phyloP scores from a whole-genome alignment of 2,113 vertebrate species.

The Ovibos moschatus region DNA sequence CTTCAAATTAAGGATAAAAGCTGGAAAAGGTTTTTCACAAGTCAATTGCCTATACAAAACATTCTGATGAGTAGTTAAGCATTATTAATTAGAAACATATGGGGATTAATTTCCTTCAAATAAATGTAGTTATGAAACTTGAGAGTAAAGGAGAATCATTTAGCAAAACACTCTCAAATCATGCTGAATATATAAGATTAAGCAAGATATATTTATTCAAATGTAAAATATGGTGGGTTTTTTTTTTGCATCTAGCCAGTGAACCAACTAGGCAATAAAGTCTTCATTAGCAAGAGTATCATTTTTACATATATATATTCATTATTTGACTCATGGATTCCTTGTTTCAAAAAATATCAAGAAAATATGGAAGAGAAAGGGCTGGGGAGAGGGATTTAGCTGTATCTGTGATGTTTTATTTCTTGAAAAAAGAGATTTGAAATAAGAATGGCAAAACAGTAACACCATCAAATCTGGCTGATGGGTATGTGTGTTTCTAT shows the following conservation, averaged over 20 bases:
- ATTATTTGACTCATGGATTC: not conserved
- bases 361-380: not conserved
- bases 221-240: not conserved
- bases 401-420: not conserved
- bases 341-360: not conserved
- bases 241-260: constrained; percentile 1
- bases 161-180: constrained; percentile 38
- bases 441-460: not conserved
- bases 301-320: not conserved
- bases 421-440: not conserved
- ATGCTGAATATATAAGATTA: constrained; percentile 37
- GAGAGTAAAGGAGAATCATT: not conserved
- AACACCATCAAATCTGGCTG: not conserved
- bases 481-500: not conserved
- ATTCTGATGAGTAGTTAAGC: constrained; percentile 47
- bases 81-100: constrained; percentile 53
- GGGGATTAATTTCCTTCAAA: constrained; percentile 40
- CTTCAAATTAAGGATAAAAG: constrained; percentile 35
- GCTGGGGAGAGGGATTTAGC: not conserved
- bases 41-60: constrained; percentile 18
- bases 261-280: not conserved
- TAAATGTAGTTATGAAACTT: constrained; percentile 31
- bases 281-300: not conserved
- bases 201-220: constrained; percentile 10
- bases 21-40: constrained; percentile 42